Conservation (phyloP, 2,797 vertebrate species). For the Scolopax bukidnonensis region DNA sequence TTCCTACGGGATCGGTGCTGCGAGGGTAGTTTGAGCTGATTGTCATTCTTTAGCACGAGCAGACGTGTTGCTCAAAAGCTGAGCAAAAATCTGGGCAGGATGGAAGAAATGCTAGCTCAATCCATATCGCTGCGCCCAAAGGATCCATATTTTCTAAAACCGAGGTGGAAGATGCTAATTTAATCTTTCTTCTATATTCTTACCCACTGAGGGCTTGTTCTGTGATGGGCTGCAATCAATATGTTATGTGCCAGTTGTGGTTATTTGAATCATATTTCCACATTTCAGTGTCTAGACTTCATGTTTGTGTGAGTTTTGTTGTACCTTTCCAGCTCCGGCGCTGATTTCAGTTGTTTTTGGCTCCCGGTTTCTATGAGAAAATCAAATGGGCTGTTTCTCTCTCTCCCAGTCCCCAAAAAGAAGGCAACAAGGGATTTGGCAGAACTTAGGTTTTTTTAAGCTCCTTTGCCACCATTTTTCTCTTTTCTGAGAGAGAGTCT, state of each 20-base stretch:
- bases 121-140: neutral
- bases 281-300: constrained; percentile 66
- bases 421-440: neutral
- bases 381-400: constrained; percentile 13
- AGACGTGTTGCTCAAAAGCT: neutral
- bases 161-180: neutral
- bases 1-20: rapidly evolving
- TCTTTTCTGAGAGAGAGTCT: neutral
- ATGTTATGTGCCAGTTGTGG: constrained; percentile 40
- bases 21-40: neutral
- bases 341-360: constrained; percentile 66
- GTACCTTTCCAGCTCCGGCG: constrained; percentile 61
- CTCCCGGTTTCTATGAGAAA: constrained; percentile 42
- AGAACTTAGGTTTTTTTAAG: neutral
- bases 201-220: neutral
- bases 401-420: neutral
- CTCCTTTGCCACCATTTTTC: neutral
- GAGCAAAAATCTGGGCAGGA: neutral
- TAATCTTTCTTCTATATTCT: neutral
- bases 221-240: constrained; percentile 37
- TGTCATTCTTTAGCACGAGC: neutral
- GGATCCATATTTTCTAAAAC: neutral
- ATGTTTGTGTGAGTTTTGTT: constrained; percentile 65
- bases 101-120: neutral
- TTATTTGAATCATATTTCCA: constrained; percentile 68